A percentile compares a stretch with the other conserved stretches of the same genome.
phyloP scores from a whole-genome alignment of 2,113 vertebrate genomes.

The Forbesichthys papilliferus region DNA sequence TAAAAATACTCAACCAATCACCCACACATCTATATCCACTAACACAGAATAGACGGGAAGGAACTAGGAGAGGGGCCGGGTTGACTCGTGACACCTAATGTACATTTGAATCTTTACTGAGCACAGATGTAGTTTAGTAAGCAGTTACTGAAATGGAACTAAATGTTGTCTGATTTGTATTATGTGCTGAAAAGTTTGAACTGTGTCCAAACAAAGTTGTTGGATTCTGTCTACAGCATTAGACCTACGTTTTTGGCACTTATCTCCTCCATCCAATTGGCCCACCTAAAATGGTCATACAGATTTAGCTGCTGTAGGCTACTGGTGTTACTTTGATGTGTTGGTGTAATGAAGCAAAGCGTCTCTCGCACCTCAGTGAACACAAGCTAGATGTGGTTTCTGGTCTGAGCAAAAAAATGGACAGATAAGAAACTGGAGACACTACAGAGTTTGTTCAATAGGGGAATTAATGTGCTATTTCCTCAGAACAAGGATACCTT shows the following conservation, averaged over 20 bases:
- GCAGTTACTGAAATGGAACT: too few relatives aligned
- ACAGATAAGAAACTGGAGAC: conserved; percentile 25
- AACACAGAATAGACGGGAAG: too few relatives aligned
- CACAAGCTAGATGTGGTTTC: conserved; percentile 22
- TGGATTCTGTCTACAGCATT: too few relatives aligned
- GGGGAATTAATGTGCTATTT: conserved; percentile 46
- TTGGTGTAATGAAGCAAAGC: conserved; percentile 42
- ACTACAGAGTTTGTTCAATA: conserved; percentile 40
- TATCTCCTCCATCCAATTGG: conserved; percentile 3
- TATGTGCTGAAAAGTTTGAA: too few relatives aligned
- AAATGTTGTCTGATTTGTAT: too few relatives aligned
- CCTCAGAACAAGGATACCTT: conserved; percentile 30
- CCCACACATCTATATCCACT: too few relatives aligned
- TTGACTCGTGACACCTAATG: too few relatives aligned
- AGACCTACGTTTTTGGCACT: not conserved
- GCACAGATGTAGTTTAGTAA: conserved; percentile 31
- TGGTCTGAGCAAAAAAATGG: conserved; percentile 33
- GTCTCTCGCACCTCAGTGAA: not conserved
- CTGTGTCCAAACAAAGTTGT: too few relatives aligned
- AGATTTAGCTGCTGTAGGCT: conserved; percentile 16
- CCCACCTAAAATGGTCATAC: conserved; percentile 33
- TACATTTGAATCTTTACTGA: conserved; percentile 57
- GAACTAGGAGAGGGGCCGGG: too few relatives aligned
- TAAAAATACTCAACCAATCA: too few relatives aligned
- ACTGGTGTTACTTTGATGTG: conserved; percentile 35